These are phyloP conservation scores for Coryphaenoides rupestris DNA, from an alignment of 2,113 vertebrate genomes.

Conservation along the genomic window DNA sequence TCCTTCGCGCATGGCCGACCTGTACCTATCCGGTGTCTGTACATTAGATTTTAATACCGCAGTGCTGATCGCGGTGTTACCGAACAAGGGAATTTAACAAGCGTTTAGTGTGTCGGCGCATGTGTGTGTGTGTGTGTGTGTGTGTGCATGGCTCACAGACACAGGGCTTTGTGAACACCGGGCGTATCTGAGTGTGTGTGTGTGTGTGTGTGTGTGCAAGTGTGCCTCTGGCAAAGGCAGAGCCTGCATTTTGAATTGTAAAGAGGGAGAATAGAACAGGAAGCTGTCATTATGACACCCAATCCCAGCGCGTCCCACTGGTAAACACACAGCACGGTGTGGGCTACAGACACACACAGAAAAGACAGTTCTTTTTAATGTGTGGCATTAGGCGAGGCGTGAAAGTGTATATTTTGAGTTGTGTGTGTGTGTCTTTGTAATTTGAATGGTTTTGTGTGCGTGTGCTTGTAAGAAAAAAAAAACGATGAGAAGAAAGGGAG, in stretches of 20 bases:
- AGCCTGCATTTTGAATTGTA: conserved; percentile 17
- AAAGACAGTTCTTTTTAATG: neutral
- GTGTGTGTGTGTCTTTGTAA: conserved; percentile 14
- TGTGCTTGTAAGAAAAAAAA: neutral
- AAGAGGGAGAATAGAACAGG: conserved; percentile 24
- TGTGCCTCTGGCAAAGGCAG: conserved; percentile 17
- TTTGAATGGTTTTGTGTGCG: too few species aligned
- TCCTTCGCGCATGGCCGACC: neutral
- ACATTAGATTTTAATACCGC: too few species aligned
- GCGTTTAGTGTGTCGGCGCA: neutral
- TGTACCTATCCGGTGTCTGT: too few species aligned
- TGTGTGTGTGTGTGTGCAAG: neutral
- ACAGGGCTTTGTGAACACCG: too few species aligned
- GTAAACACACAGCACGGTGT: conserved; percentile 8
- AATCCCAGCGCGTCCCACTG: neutral
- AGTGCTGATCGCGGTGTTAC: too few species aligned
- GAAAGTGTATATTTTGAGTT: too few species aligned
- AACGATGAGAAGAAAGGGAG: neutral
- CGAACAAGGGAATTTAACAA: neutral
- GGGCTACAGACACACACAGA: neutral
- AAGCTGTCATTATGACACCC: conserved; percentile 14
- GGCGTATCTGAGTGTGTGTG: neutral
- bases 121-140: neutral
- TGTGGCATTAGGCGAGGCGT: too few species aligned
- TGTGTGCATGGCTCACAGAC: neutral